Evolutionary conservation across 2,888 invertebrate species (phyloP).

Genomic region (Elegia similella): DNA sequence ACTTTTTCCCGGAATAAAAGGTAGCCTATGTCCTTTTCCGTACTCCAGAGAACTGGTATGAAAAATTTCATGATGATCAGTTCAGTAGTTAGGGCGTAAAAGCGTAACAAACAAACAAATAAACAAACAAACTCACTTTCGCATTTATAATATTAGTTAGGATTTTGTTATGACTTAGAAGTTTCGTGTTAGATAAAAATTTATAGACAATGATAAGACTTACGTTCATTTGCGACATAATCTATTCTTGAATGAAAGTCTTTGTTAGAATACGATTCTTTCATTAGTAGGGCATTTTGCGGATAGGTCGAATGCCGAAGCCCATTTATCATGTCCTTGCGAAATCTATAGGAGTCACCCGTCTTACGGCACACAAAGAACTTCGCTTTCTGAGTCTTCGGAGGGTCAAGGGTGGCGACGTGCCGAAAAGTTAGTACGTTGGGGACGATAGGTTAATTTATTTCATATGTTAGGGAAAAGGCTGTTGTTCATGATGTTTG

Average conservation of each 20-base stretch:
- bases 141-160: too few species aligned
- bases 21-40: too few species aligned
- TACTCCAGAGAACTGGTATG: too few species aligned
- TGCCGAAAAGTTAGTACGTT: constrained; percentile 9
- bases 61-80: too few species aligned
- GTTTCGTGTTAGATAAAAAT: too few species aligned
- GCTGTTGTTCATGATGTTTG: background rate
- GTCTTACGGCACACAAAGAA: constrained; percentile 11
- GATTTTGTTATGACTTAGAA: too few species aligned
- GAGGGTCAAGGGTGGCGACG: constrained; percentile 9
- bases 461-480: background rate
- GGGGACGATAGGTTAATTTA: constrained; percentile 8
- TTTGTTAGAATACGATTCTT: background rate
- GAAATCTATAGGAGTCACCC: constrained; percentile 16
- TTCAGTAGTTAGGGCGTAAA: too few species aligned
- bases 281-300: constrained; percentile 19
- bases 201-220: too few species aligned
- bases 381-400: constrained; percentile 1
- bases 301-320: background rate
- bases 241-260: background rate
- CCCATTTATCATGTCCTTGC: constrained; percentile 26
- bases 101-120: too few species aligned
- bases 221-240: too few species aligned
- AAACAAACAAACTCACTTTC: too few species aligned
- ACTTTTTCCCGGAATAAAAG: too few species aligned